phyloP scores from a whole-genome alignment of 2,797 vertebrate genomes.

The Galaxias olidus region DNA sequence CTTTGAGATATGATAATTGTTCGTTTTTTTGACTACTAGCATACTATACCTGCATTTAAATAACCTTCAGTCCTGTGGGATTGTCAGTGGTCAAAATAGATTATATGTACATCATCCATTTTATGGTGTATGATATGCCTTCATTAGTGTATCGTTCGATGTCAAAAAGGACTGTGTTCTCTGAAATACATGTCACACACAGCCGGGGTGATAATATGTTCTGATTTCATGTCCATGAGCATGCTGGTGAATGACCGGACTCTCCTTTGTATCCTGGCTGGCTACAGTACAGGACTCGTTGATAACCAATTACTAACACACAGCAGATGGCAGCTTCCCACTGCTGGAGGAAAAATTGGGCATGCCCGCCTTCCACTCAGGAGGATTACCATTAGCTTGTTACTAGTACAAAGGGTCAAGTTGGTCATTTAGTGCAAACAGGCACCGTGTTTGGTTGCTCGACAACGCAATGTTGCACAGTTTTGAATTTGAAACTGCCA shows the following conservation, averaged over 20 bases:
- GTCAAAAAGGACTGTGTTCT: no score
- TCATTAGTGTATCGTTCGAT: no score
- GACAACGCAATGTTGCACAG: background rate
- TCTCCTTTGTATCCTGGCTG: slow-evolving; percentile 23
- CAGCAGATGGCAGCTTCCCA: slow-evolving; percentile 39
- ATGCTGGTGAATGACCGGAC: slow-evolving; percentile 11
- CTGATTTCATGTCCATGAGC: background rate
- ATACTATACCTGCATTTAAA: no score
- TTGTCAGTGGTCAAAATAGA: no score
- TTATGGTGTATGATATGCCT: no score
- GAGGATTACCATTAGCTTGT: slow-evolving; percentile 13
- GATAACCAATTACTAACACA: slow-evolving; percentile 33
- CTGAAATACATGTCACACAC: no score
- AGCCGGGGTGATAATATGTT: no score
- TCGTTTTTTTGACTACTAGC: no score
- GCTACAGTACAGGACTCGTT: slow-evolving; percentile 20
- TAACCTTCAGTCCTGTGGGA: no score
- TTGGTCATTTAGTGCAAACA: slow-evolving; percentile 22
- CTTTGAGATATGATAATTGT: no score
- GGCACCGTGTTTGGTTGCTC: slow-evolving; percentile 1
- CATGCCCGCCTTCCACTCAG: background rate
- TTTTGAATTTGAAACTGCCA: no score
- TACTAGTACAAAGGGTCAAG: slow-evolving; percentile 10
- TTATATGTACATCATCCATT: no score
- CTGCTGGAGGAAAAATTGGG: slow-evolving; percentile 13